Percentiles rank a stretch among this genome's conserved stretches.
These are phyloP conservation scores for Epiblema foenella DNA, from an alignment of 2,888 invertebrate genomes.

Conservation along the genomic window DNA sequence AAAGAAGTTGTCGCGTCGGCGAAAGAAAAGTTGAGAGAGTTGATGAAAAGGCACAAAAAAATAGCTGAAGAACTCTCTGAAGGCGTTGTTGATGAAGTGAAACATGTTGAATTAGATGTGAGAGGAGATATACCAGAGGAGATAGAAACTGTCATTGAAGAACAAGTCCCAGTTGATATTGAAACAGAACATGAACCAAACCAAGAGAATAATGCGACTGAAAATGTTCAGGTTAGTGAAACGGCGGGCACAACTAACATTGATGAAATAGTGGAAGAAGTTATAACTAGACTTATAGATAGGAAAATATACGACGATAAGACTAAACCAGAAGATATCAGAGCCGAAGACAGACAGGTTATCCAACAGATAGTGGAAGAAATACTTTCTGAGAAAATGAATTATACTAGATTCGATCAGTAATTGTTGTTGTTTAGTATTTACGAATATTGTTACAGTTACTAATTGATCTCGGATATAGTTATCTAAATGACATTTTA, in stretches of 20 bases:
- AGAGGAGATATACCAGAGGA: constrained; percentile 71
- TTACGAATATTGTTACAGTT: constrained; percentile 24
- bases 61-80: constrained; percentile 70
- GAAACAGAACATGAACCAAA: constrained; percentile 45
- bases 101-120: constrained; percentile 55
- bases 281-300: constrained; percentile 75
- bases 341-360: constrained; percentile 72
- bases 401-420: constrained; percentile 62
- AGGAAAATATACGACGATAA: constrained; percentile 83
- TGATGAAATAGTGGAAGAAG: constrained; percentile 79
- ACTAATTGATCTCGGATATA: constrained; percentile 41
- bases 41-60: constrained; percentile 80
- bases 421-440: constrained; percentile 1
- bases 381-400: constrained; percentile 74
- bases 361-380: constrained; percentile 81
- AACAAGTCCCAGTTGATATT: constrained; percentile 11
- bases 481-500: constrained; percentile 9
- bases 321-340: constrained; percentile 79
- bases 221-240: constrained; percentile 33
- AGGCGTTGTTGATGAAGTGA: constrained; percentile 54
- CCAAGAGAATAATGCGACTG: constrained; percentile 40
- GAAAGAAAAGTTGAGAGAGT: constrained; percentile 79
- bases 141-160: constrained; percentile 25
- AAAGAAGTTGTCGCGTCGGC: constrained; percentile 80
- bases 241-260: constrained; percentile 65